Percentiles rank a stretch among this genome's conserved stretches.
Evolutionary conservation across 2,113 vertebrate species (phyloP).

Genomic region (Campylomormyrus numenius): DNA sequence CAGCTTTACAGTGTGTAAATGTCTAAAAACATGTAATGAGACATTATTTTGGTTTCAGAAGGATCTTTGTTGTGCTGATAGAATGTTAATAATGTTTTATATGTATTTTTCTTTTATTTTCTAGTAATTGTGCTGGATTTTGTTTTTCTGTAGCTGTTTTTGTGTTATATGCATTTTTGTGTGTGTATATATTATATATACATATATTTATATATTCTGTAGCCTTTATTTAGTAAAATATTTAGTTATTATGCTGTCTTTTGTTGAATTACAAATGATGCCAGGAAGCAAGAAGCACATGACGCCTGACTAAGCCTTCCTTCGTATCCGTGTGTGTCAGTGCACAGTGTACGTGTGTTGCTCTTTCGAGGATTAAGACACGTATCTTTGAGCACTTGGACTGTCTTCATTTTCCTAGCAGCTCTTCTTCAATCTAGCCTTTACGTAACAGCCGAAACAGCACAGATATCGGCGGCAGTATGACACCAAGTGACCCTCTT

Average conservation of each 20-base stretch:
- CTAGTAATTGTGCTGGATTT: not conserved
- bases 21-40: constrained; percentile 18
- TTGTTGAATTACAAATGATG: not conserved
- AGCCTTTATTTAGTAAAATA: not conserved
- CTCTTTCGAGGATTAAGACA: not conserved
- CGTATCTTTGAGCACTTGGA: not conserved
- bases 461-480: not conserved
- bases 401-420: not conserved
- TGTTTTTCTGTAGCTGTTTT: not conserved
- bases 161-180: not conserved
- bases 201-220: not conserved
- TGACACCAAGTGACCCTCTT: not conserved
- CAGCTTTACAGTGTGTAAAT: not conserved
- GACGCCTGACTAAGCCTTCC: not conserved
- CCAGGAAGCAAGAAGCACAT: not conserved
- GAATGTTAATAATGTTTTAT: not conserved
- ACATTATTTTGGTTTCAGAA: not conserved
- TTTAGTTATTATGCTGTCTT: not conserved
- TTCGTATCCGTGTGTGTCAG: not conserved
- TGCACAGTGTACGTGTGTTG: not conserved
- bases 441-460: not conserved
- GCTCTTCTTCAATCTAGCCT: not conserved
- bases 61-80: not conserved
- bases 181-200: not conserved
- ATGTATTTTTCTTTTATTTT: not conserved